Percentiles rank a stretch among this genome's conserved stretches.
Conservation (phyloP, 2,113 vertebrate genomes). For the Merops nubicus region DNA sequence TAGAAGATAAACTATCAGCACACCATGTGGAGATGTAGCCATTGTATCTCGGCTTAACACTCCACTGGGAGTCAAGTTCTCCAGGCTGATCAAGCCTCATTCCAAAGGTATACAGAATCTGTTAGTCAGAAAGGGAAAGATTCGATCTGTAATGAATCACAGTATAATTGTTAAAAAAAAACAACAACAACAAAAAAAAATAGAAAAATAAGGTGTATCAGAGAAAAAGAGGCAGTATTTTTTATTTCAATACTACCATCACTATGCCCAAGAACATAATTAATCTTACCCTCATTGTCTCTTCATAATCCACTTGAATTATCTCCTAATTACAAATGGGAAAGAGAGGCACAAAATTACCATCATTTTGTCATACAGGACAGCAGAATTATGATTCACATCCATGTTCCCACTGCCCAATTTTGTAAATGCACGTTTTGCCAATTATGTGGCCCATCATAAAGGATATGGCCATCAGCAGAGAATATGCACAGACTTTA, state of each 20-base stretch:
- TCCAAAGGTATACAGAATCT: background rate
- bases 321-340: background rate
- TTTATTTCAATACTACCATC: background rate
- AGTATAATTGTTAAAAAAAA: background rate
- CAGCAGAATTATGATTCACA: background rate
- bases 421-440: constrained; percentile 14
- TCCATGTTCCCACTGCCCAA: background rate
- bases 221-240: background rate
- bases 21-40: background rate
- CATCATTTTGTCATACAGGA: background rate
- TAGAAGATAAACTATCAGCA: background rate
- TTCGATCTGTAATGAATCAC: background rate
- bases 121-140: background rate
- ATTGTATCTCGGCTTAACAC: background rate
- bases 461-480: no score
- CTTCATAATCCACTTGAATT: background rate
- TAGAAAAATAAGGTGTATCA: background rate
- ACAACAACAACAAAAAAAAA: no score
- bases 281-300: background rate
- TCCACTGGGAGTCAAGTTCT: background rate
- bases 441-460: no score
- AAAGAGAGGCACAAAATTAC: background rate
- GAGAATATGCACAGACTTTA: no score
- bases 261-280: background rate
- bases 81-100: background rate